These are phyloP conservation scores for Chaetodon trifascialis DNA, from an alignment of 2,113 vertebrate genomes.

Conservation along the genomic window DNA sequence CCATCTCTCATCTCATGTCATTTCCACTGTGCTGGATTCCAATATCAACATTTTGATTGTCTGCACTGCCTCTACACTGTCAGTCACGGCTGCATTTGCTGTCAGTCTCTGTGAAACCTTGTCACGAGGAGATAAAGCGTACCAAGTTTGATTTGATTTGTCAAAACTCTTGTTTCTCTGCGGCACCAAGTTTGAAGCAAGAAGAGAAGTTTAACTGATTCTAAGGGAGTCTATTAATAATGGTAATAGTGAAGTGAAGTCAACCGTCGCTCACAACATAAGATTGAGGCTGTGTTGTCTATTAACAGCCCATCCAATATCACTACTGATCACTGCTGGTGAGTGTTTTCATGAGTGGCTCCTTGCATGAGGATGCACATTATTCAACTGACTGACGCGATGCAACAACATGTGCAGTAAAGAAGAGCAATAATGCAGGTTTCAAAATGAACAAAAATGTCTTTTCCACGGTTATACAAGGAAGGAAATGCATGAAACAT, in stretches of 20 bases:
- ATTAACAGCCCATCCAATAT: too few relatives aligned
- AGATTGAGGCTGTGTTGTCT: not conserved
- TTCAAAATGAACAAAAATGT: not conserved
- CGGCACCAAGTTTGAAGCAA: not conserved
- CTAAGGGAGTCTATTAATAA: too few relatives aligned
- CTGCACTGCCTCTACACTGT: conserved; percentile 16
- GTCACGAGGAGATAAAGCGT: conserved; percentile 11
- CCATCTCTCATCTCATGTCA: conserved; percentile 35
- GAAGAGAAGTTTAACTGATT: not conserved
- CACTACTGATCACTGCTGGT: too few relatives aligned
- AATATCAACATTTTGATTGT: conserved; percentile 57
- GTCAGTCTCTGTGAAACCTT: conserved; percentile 24
- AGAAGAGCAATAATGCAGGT: not conserved
- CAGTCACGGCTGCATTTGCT: conserved; percentile 25
- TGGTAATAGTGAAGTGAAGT: not conserved
- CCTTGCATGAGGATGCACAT: too few relatives aligned
- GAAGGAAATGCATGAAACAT: not conserved
- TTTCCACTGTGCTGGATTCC: conserved; percentile 35
- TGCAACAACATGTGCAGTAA: not conserved
- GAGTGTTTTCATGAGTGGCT: too few relatives aligned
- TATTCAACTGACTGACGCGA: too few relatives aligned
- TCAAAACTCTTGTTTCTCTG: not conserved
- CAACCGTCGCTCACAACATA: not conserved
- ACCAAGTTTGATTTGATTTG: conserved; percentile 30
- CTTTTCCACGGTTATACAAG: not conserved